Percentiles rank a stretch among this genome's conserved stretches.
These are phyloP conservation scores for Pachypsylla venusta DNA, from an alignment of 1,140 invertebrate species.

Conservation along the genomic window DNA sequence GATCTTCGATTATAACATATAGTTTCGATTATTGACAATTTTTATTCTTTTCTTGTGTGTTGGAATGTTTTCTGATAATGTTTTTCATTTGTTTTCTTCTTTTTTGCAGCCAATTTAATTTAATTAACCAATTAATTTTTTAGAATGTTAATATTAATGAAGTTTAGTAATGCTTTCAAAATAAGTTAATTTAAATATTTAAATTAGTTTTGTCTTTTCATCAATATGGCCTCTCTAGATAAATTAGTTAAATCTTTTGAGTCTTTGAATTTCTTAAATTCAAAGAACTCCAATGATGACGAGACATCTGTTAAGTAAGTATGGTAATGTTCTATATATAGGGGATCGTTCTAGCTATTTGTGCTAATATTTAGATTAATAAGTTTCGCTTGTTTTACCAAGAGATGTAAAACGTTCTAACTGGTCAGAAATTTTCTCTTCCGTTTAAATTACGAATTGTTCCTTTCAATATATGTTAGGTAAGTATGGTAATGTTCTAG, in stretches of 20 bases:
- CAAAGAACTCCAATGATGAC: background rate
- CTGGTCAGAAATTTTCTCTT: background rate
- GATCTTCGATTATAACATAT: too few relatives aligned
- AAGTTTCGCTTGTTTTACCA: background rate
- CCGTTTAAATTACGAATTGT: background rate
- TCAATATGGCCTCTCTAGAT: background rate
- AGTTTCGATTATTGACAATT: too few relatives aligned
- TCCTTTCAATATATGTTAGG: background rate
- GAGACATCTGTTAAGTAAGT: background rate
- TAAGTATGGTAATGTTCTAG: background rate
- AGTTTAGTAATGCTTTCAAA: too few relatives aligned
- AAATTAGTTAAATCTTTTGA: background rate
- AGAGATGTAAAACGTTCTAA: too few relatives aligned
- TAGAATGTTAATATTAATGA: too few relatives aligned
- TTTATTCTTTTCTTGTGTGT: too few relatives aligned
- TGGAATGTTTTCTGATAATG: too few relatives aligned
- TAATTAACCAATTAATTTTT: too few relatives aligned
- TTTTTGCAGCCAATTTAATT: too few relatives aligned
- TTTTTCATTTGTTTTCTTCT: too few relatives aligned
- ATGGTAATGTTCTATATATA: background rate
- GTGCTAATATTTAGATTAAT: background rate
- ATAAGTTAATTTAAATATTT: too few relatives aligned
- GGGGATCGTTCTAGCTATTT: background rate
- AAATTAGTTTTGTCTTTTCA: too few relatives aligned
- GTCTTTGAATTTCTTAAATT: background rate